Percentiles rank a stretch among this genome's conserved stretches.
phyloP scores from a whole-genome alignment of 2,888 invertebrate genomes.

The Sesia apiformis region DNA sequence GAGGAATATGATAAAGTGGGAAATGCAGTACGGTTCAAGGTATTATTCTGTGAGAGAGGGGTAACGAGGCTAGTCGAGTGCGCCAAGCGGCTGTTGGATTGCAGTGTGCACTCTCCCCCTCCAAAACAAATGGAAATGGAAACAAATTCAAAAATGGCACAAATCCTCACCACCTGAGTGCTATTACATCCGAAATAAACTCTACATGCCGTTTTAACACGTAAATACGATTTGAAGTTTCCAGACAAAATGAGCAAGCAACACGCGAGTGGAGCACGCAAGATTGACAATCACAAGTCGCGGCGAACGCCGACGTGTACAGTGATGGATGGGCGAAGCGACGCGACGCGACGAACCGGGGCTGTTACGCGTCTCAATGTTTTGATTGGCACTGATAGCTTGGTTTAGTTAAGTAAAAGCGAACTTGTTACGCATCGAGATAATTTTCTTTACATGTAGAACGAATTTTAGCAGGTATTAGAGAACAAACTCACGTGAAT shows the following conservation, averaged over 20 bases:
- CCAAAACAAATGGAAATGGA: too few species aligned
- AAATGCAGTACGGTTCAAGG: too few species aligned
- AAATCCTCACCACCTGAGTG: too few species aligned
- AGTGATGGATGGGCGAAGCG: neutral
- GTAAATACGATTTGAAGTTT: conserved; percentile 10
- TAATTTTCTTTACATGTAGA: too few species aligned
- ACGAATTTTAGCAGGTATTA: too few species aligned
- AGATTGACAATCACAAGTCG: conserved; percentile 43
- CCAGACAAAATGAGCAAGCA: conserved; percentile 28
- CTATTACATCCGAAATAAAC: conserved; percentile 2
- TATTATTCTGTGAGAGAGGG: too few species aligned
- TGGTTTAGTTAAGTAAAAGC: neutral
- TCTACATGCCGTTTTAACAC: conserved; percentile 12
- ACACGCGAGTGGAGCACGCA: conserved; percentile 20
- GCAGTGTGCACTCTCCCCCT: too few species aligned
- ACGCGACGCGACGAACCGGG: neutral
- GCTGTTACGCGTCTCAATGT: neutral
- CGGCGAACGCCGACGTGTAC: neutral
- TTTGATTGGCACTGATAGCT: neutral
- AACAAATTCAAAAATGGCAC: too few species aligned
- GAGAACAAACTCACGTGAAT: too few species aligned
- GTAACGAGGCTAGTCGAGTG: too few species aligned
- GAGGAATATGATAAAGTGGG: too few species aligned
- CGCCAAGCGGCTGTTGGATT: too few species aligned
- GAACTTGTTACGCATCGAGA: neutral